Evolutionary conservation across 2,888 invertebrate genomes (phyloP).

Genomic region (Frankliniella fusca): DNA sequence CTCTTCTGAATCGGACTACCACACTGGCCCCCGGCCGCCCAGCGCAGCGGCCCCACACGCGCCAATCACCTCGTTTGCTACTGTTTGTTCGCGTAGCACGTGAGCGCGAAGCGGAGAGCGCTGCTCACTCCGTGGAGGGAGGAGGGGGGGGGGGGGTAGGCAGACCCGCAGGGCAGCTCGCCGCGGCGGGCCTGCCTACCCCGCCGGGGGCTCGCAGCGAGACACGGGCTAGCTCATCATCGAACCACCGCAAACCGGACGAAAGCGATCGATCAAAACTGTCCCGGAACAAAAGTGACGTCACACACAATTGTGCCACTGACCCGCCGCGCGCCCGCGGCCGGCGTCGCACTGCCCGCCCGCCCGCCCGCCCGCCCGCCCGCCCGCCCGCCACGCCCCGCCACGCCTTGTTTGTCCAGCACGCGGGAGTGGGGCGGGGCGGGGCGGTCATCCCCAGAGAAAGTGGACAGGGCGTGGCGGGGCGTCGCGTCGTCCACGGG

Average conservation of each 20-base stretch:
- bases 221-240: background rate
- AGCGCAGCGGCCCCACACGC: background rate
- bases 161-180: background rate
- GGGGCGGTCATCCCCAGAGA: constrained; percentile 1
- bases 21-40: background rate
- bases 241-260: too few relatives aligned
- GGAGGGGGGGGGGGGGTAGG: background rate
- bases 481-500: background rate
- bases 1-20: too few relatives aligned
- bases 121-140: background rate
- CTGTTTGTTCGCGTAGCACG: background rate
- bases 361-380: too few relatives aligned
- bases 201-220: background rate
- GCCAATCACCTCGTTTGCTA: background rate
- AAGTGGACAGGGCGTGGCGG: background rate
- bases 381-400: constrained; percentile 6
- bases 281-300: background rate
- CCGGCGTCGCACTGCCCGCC: constrained; percentile 1
- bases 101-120: background rate
- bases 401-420: background rate
- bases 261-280: too few relatives aligned
- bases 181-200: background rate
- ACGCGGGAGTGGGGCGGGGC: background rate
- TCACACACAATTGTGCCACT: background rate
- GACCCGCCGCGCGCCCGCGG: background rate